Conservation (phyloP, 2,797 vertebrate species). For the Naso thynnoides region DNA sequence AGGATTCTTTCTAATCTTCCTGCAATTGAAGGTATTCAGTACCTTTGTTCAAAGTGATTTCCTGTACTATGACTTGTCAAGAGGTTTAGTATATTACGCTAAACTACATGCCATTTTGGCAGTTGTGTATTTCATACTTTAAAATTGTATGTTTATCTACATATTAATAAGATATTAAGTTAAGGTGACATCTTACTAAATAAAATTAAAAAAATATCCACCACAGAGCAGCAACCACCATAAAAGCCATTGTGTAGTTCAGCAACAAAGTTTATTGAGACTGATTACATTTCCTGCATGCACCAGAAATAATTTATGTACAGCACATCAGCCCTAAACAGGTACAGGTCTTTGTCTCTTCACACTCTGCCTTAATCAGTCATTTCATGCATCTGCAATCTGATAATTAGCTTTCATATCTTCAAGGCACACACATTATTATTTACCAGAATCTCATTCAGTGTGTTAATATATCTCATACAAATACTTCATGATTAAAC, state of each 20-base stretch:
- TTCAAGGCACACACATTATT: slow-evolving; percentile 56
- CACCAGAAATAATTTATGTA: slow-evolving; percentile 32
- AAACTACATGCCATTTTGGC: not conserved
- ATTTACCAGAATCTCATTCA: slow-evolving; percentile 18
- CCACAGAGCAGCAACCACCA: slow-evolving; percentile 15
- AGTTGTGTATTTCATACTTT: not conserved
- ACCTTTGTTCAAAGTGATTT: not conserved
- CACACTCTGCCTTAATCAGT: slow-evolving; percentile 8
- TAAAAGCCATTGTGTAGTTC: not conserved
- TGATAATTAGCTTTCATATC: slow-evolving; percentile 23
- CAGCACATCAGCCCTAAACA: slow-evolving; percentile 13
- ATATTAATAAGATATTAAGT: too few relatives aligned
- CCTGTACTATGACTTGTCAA: not conserved
- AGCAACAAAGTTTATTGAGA: slow-evolving; percentile 45
- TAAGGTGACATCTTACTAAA: too few relatives aligned
- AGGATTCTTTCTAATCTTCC: not conserved
- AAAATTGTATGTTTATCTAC: too few relatives aligned
- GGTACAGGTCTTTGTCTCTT: not conserved
- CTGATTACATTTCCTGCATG: slow-evolving; percentile 10
- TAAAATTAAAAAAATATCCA: slow-evolving; percentile 15
- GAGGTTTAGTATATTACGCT: too few relatives aligned
- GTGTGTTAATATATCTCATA: slow-evolving; percentile 4
- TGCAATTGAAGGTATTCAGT: not conserved
- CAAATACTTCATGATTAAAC: slow-evolving; percentile 5
- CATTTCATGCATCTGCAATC: slow-evolving; percentile 25